Evolutionary conservation across 1,140 invertebrate species (phyloP).

Genomic region (Gonioctena quinquepunctata): DNA sequence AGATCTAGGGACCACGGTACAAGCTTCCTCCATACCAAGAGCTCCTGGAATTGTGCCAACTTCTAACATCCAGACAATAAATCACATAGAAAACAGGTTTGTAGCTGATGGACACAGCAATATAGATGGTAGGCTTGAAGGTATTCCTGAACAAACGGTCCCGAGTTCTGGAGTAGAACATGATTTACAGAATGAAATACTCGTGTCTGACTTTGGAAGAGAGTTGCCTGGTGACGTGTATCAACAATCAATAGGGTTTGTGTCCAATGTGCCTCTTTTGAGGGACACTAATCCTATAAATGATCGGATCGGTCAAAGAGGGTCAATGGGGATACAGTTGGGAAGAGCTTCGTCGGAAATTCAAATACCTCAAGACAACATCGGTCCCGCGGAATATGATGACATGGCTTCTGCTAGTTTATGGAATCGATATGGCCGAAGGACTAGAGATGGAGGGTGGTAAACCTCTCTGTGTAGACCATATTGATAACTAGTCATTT

Average conservation of each 20-base stretch:
- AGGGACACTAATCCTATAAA: constrained; percentile 5
- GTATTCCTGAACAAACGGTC: too few relatives aligned
- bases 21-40: background rate
- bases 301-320: background rate
- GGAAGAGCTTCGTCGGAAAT: background rate
- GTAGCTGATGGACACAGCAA: background rate
- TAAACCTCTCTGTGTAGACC: background rate
- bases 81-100: background rate
- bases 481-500: background rate
- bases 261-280: background rate
- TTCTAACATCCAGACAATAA: background rate
- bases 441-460: background rate
- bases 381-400: background rate
- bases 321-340: background rate
- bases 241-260: background rate
- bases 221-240: background rate
- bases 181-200: background rate
- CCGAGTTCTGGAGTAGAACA: too few relatives aligned
- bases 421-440: constrained; percentile 21
- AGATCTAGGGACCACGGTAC: background rate
- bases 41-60: background rate
- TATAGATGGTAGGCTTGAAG: background rate
- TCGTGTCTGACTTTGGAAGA: background rate
- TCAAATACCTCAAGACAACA: background rate
- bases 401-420: background rate